These are phyloP conservation scores for Hydraecia micacea DNA, from an alignment of 2,888 invertebrate species.

Conservation along the genomic window DNA sequence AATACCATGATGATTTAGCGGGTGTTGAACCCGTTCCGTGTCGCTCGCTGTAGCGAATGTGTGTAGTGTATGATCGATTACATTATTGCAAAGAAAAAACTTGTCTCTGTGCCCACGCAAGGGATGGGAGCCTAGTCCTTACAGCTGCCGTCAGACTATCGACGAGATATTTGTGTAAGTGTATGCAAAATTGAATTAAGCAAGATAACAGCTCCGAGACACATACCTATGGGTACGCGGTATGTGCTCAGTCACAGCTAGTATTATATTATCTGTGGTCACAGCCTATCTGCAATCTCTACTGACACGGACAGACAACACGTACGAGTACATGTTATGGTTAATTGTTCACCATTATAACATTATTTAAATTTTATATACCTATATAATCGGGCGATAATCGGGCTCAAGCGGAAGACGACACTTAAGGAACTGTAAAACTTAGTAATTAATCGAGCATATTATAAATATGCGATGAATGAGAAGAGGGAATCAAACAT, in stretches of 20 bases:
- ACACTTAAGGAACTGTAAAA: neutral
- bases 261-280: too few relatives aligned
- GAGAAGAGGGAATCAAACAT: neutral
- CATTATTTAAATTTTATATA: slow-evolving; percentile 24
- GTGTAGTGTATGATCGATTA: neutral
- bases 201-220: slow-evolving; percentile 36
- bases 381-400: neutral
- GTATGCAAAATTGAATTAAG: slow-evolving; percentile 23
- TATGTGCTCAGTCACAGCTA: slow-evolving; percentile 56
- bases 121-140: neutral
- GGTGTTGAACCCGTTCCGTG: neutral
- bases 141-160: neutral
- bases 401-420: slow-evolving; percentile 9
- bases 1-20: neutral
- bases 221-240: slow-evolving; percentile 22
- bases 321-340: slow-evolving; percentile 51
- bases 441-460: neutral
- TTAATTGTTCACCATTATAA: slow-evolving; percentile 39
- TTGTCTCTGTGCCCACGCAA: neutral
- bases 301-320: slow-evolving; percentile 48
- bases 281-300: slow-evolving; percentile 39
- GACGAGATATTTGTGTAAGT: slow-evolving; percentile 12
- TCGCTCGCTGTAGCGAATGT: neutral
- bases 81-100: neutral
- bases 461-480: slow-evolving; percentile 2